Evolutionary conservation across 2,797 vertebrate genomes (phyloP).

Genomic region (Borostomias antarcticus): DNA sequence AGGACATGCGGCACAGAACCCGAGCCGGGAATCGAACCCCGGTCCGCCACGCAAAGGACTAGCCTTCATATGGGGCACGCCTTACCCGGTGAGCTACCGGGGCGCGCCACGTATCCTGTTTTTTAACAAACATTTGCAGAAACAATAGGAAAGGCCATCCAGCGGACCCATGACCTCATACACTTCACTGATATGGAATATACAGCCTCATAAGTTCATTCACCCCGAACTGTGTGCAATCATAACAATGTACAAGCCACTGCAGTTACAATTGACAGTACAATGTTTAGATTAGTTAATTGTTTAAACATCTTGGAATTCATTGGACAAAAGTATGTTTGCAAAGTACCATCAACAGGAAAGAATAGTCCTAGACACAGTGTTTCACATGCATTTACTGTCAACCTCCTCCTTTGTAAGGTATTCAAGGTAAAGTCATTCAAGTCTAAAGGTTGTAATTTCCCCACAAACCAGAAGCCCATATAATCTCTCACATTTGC

Average conservation of each 20-base stretch:
- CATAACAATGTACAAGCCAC: neutral
- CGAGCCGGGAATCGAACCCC: too few relatives aligned
- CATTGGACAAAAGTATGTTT: slow-evolving; percentile 37
- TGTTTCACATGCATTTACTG: slow-evolving; percentile 57
- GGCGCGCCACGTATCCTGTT: too few relatives aligned
- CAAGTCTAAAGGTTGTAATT: slow-evolving; percentile 51
- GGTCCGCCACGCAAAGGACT: too few relatives aligned
- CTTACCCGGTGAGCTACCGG: too few relatives aligned
- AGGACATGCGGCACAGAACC: too few relatives aligned
- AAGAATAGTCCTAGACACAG: slow-evolving; percentile 48
- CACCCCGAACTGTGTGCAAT: neutral
- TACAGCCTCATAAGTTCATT: neutral
- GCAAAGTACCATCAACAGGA: slow-evolving; percentile 55
- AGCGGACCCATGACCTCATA: neutral
- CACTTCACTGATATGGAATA: neutral
- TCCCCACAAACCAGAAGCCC: slow-evolving; percentile 33
- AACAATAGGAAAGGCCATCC: too few relatives aligned
- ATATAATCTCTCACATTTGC: neutral
- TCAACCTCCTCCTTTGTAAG: slow-evolving; percentile 32
- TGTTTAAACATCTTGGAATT: slow-evolving; percentile 42
- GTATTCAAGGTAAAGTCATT: slow-evolving; percentile 38
- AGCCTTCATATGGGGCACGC: too few relatives aligned
- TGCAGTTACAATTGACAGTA: neutral
- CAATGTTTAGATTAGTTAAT: slow-evolving; percentile 4
- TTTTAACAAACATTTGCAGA: too few relatives aligned